Evolutionary conservation across 64 coral and sea anemone genomes (phyloP), one percentile per base, ranked within the genome.

Genomic region (Pocillopora damicornis): DNA sequence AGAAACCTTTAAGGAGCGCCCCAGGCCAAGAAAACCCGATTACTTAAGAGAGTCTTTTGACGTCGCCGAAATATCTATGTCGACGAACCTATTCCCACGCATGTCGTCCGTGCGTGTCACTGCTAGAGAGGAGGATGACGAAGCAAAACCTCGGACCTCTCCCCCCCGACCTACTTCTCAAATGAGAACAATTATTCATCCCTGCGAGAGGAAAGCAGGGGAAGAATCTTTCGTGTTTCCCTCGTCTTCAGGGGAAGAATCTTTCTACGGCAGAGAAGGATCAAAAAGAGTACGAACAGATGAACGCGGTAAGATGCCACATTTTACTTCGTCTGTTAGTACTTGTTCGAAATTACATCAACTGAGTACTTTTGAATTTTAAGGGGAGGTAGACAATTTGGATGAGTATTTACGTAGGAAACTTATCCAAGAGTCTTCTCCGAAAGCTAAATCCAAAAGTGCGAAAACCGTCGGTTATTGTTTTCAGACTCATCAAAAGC

Each of bases 21-120:
- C 94, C 17, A 75, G 74, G 36, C 94, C 94, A 56, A 57, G 94
- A 74, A 91, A 92, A 35, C 94, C 94, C 18, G 94, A 97, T 56
- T 97, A 97, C 81, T 74, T 97, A 35, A 87, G 94, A 45, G 94
- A 97, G 15, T 97, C 94, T 15, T 97, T 88, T 75, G 94, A 97
- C 73, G 38, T 97, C 12, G 74, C 91, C 25, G 22, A 89, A 38
- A 67, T 97, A 10, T 57, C 74, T 4, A 88, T 71, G 34, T 30
- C 14, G 59, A 86, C 23, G 25, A 67, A 72, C 22, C 69, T 64
- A 87, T 23, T 26, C 73, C 82, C 38, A 58, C 81, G 74, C 9
- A 14, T 74, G 15, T 65, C 13, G 15, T 73, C 25, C 63, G 73
- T 13, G 13, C 61, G 34, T 73, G 7, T 61, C 15, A 42, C 82